Conservation (phyloP, 2,888 invertebrate species). For the Apoda limacodes region DNA sequence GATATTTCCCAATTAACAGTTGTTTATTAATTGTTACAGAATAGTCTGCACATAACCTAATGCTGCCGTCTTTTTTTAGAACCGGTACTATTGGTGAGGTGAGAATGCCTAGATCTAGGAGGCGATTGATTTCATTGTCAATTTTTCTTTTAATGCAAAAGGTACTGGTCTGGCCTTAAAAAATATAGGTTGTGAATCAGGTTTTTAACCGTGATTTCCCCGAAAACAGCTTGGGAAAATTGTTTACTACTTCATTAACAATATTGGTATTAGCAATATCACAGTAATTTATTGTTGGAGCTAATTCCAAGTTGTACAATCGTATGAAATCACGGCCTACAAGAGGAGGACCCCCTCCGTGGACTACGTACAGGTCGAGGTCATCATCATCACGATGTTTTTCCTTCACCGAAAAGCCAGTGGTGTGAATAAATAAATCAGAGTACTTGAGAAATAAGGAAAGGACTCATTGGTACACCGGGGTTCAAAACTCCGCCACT, state of each 20-base stretch:
- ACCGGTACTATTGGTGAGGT: slow-evolving; percentile 18
- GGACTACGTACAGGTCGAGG: slow-evolving; percentile 7
- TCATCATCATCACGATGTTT: no score
- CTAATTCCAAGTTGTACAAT: slow-evolving; percentile 1
- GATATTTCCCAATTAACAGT: slow-evolving; percentile 19
- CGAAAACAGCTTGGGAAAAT: slow-evolving; percentile 5
- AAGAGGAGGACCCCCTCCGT: slow-evolving; percentile 7
- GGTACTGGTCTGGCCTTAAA: slow-evolving; percentile 15
- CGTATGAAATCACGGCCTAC: slow-evolving; percentile 10
- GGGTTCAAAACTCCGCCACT: no score
- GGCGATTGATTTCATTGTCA: slow-evolving; percentile 12
- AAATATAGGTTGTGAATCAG: slow-evolving; percentile 15
- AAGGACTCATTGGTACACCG: no score
- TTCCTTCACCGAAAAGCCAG: no score
- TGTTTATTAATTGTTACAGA: slow-evolving; percentile 19
- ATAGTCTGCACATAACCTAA: slow-evolving; percentile 19
- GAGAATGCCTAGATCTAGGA: slow-evolving; percentile 14
- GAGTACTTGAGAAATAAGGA: no score
- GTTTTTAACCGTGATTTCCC: no score
- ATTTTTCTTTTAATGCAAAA: slow-evolving; percentile 17
- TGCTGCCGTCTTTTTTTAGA: slow-evolving; percentile 14
- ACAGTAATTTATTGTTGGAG: slow-evolving; percentile 3
- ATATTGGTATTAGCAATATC: no score
- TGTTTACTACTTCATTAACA: no score
- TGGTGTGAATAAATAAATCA: no score